These are phyloP conservation scores for Danio jaintianensis DNA, from an alignment of 2,797 vertebrate genomes.

Conservation along the genomic window DNA sequence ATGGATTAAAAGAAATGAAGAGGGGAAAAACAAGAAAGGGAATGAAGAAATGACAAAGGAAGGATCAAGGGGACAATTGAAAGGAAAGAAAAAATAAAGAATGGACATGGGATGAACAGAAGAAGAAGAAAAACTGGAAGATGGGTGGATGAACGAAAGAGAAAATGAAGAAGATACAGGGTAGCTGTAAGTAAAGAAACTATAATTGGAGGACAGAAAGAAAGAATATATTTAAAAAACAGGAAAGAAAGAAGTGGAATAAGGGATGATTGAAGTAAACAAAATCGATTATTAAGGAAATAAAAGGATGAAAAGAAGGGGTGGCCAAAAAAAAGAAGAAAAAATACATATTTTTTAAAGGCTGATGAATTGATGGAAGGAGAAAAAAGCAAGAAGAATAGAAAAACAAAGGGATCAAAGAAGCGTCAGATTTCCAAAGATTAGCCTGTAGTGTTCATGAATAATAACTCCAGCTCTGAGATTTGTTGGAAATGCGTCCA, in stretches of 20 bases:
- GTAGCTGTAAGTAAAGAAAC: neutral
- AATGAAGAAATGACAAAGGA: neutral
- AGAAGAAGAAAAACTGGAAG: neutral
- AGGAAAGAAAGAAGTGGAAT: neutral
- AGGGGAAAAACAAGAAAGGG: neutral
- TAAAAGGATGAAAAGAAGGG: neutral
- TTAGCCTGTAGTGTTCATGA: neutral
- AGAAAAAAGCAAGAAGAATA: conserved; percentile 8
- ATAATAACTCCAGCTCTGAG: conserved; percentile 5
- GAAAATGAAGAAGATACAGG: neutral
- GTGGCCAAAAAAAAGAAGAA: neutral
- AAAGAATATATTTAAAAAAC: neutral
- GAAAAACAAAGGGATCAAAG: neutral
- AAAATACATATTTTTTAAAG: too few relatives aligned
- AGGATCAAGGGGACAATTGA: too few relatives aligned
- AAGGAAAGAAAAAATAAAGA: neutral
- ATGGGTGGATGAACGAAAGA: neutral
- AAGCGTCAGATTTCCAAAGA: neutral
- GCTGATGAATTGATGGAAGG: neutral
- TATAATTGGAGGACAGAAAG: neutral
- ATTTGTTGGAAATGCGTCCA: neutral
- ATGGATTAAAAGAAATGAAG: neutral
- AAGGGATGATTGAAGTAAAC: neutral
- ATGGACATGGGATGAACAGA: neutral
- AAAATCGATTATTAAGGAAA: neutral